Evolutionary conservation across 2,888 invertebrate genomes (phyloP), one percentile per base, ranked within the genome.

Genomic region (Heliconius cydno): DNA sequence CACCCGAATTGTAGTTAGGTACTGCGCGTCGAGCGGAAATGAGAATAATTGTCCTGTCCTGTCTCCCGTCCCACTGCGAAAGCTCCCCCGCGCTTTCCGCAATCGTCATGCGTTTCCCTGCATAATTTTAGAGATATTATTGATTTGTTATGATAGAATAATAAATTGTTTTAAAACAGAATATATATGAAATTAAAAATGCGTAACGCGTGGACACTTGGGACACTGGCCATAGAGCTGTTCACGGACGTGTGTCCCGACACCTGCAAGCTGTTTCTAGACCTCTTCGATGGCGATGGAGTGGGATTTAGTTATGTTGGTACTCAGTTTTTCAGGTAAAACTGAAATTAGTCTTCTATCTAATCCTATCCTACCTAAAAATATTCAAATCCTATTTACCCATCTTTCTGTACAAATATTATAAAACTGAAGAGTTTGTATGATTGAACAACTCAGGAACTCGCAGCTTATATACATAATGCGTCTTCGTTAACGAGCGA

Each of bases 251-350:
- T 87, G 19, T 93, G 93, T 71, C 93, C 94, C 0, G 76, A 77
- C 22, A 93, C 93, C 19, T 93, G 92, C 80, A 82, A 70, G 3
- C 85, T 94, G 78, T 94, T 94, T 85, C 81, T 88, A 0, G 91
- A 92, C 0, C 88, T 94, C 66, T 30, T 91, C 46, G 88, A 85
- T 7, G 92, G 93, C 15, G 92, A 92, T 77, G 87, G 86, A 0
- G 41, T 85, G 1, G 92, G 92, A 0, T 85, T 90, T 72, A 88
- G 91, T 13, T 94, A 94, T 75, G 90, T 93, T 0, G 92, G 92
- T 3, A 92, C 94, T 0, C 82, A 84, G n/a, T 93, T 94, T 82
- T 93, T 90, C 82, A 92, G 91, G 94, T 94, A 82, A 81, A 79
- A 74, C 2, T 65, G 15, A 9, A 52, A 7, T 52, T 3, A 52